Evolutionary conservation across 2,797 vertebrate genomes (phyloP).

Genomic region (Lutjanus campechanus): DNA sequence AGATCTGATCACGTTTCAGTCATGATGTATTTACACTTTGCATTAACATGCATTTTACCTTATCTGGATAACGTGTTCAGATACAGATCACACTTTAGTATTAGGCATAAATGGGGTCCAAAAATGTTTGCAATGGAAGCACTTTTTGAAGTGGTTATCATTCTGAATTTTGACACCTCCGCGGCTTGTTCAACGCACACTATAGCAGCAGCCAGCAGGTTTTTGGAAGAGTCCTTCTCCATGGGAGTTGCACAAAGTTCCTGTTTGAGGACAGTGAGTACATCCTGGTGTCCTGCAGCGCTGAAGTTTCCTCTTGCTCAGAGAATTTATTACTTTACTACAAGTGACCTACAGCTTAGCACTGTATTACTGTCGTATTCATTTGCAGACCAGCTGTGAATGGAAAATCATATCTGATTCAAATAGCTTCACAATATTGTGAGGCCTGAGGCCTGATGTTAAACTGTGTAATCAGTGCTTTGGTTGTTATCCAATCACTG

Average conservation of each 20-base stretch:
- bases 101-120: no score
- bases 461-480: conserved; percentile 53
- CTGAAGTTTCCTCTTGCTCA: conserved; percentile 29
- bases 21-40: no score
- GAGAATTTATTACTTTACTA: conserved; percentile 51
- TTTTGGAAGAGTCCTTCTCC: conserved; percentile 34
- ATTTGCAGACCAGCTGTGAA: conserved; percentile 13
- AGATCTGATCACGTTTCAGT: no score
- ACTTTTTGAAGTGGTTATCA: conserved; percentile 16
- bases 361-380: conserved; percentile 32
- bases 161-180: conserved; percentile 20
- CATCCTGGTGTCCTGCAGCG: conserved; percentile 51
- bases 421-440: conserved; percentile 26
- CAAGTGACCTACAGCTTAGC: conserved; percentile 30
- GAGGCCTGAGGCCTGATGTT: conserved; percentile 29
- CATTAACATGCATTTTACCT: no score
- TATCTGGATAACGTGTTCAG: no score
- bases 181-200: conserved; percentile 1
- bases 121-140: neutral
- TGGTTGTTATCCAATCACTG: conserved; percentile 34
- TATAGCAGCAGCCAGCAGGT: conserved; percentile 1
- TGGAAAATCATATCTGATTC: conserved; percentile 53
- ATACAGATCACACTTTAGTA: no score
- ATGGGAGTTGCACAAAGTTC: conserved; percentile 27
- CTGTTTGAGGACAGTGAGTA: conserved; percentile 18